These are phyloP conservation scores for Dinomys branickii DNA, from an alignment of 2,113 vertebrate species.

Conservation along the genomic window DNA sequence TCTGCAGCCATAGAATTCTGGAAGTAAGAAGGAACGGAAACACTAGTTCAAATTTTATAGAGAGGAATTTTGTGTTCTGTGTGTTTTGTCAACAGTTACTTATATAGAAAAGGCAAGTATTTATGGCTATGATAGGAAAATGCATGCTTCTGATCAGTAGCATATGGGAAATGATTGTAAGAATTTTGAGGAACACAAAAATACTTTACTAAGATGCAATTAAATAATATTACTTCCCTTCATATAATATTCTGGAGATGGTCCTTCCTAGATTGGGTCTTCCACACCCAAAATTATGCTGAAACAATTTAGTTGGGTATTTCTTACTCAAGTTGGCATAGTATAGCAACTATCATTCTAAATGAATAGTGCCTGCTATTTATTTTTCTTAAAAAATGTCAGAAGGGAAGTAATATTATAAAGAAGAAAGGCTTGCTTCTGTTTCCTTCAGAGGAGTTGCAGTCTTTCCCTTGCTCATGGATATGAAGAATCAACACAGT, in stretches of 20 bases:
- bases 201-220: not conserved
- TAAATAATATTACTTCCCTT: too few relatives aligned
- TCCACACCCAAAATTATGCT: too few relatives aligned
- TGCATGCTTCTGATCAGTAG: not conserved
- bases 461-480: not conserved
- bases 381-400: too few relatives aligned
- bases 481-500: too few relatives aligned
- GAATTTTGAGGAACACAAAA: not conserved
- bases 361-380: too few relatives aligned
- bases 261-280: too few relatives aligned
- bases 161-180: not conserved
- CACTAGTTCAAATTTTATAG: not conserved
- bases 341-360: too few relatives aligned
- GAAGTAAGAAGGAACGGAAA: not conserved
- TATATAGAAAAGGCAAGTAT: not conserved
- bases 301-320: too few relatives aligned
- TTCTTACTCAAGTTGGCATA: too few relatives aligned
- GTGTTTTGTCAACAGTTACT: not conserved
- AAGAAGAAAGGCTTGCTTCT: not conserved
- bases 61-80: not conserved
- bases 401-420: too few relatives aligned
- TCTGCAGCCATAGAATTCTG: not conserved
- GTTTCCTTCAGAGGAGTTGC: not conserved
- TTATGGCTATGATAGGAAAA: not conserved
- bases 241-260: too few relatives aligned